Conservation (phyloP, 1,140 invertebrate species). For the Acromyrmex heyeri region DNA sequence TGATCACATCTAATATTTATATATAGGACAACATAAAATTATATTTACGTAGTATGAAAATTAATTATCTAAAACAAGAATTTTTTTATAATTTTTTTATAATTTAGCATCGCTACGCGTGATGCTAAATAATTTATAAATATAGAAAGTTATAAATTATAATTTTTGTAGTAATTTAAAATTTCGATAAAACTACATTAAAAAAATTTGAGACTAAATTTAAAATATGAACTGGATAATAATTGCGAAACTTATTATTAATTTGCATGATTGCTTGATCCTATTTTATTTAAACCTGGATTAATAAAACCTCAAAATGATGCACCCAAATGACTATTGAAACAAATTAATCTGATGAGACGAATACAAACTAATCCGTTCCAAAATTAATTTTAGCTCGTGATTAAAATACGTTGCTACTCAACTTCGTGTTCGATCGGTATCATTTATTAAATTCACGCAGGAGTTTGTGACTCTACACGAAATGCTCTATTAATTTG, state of each 20-base stretch:
- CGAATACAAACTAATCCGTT: constrained; percentile 56
- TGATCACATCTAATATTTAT: background rate
- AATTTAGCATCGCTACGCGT: background rate
- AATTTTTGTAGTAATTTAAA: background rate
- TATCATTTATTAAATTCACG: constrained; percentile 38
- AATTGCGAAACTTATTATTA: constrained; percentile 34
- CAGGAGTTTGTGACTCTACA: background rate
- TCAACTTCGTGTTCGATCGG: constrained; percentile 12
- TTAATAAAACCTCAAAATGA: constrained; percentile 41
- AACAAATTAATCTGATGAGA: constrained; percentile 53
- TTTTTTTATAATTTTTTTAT: background rate
- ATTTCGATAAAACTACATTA: background rate
- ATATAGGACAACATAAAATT: background rate
- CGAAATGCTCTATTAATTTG: constrained; percentile 24
- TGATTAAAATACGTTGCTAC: constrained; percentile 51
- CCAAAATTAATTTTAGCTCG: constrained; percentile 46
- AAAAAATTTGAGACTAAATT: background rate
- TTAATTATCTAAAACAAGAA: constrained; percentile 4
- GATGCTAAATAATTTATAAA: background rate
- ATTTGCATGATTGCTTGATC: constrained; percentile 9
- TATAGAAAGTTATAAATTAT: background rate
- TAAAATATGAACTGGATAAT: constrained; percentile 20
- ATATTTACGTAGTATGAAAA: background rate
- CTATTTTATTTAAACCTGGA: constrained; percentile 44
- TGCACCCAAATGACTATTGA: constrained; percentile 39